Base-by-base conservation (phyloP, 2,888 invertebrate species). In the Microplitis manilae region DNA sequence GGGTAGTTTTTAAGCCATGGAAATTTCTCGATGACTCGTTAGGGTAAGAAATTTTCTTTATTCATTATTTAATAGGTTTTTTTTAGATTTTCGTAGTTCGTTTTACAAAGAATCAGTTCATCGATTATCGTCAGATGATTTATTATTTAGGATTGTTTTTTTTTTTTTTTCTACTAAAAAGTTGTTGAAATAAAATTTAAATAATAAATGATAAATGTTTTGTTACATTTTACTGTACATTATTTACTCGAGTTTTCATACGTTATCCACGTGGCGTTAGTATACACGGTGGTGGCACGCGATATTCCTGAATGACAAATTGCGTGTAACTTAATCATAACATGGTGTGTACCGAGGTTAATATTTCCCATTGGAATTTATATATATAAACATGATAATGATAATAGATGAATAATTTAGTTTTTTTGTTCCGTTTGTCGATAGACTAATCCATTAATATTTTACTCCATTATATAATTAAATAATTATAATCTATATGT, bases 241-340 rank as follows among this genome's bases (percentile, higher is more conserved):
- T 65, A 30, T 65, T 20, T 65, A 65, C 30, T 65, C 50, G 13
- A 13, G 50, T 50, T 50, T 70, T 9, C 70, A 67, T 73, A 73
- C 30, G 65, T 77, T 40, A 73, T 73, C 62, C 76, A 77, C 76
- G 68, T 73, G 76, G 76, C 7, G 61, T 61, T 50, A 1, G 60
- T 15, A 41, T 67, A 39, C 15, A 50, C 59, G 68, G 50, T 41
- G 6, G 41, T 17, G 20, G 20, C 50, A 50, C 30, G 70, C 65
- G 65, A 65, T 65, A 65, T 5, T 30, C 65, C 38, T 65, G 30
- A 65, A 65, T 65, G 65, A 65, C 30, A 65, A 65, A 65, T 65
- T 30, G 65, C 65, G 38, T 65, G 65, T 65, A 65, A 65, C 30
- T 65, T 65, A 65, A 65, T 65, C 65, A 30, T 17, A 50, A 30